Percentiles rank a stretch among this genome's conserved stretches.
Evolutionary conservation across 2,888 invertebrate species (phyloP).

Genomic region (Euplexia lucipara): DNA sequence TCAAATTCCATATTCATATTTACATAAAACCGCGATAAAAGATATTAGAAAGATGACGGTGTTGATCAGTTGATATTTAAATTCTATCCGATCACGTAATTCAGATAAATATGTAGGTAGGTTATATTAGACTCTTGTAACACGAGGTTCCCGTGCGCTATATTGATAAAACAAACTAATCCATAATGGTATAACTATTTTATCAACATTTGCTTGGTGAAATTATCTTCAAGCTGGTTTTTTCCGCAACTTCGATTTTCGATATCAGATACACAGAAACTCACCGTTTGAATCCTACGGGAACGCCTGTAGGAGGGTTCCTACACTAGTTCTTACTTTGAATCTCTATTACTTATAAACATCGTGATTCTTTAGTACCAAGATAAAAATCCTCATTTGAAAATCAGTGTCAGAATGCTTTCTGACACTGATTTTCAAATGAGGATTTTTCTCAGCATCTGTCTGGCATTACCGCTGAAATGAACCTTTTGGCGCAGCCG

Average conservation of each 20-base stretch:
- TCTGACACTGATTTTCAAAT: too few species aligned
- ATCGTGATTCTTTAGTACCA: too few species aligned
- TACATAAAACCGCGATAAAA: slow-evolving; percentile 20
- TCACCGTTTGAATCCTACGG: background rate
- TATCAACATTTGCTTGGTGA: slow-evolving; percentile 7
- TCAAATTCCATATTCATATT: slow-evolving; percentile 6
- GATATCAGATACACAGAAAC: background rate
- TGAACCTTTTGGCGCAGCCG: too few species aligned
- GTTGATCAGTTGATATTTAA: slow-evolving; percentile 7
- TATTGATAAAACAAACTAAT: slow-evolving; percentile 32
- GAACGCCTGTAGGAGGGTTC: too few species aligned
- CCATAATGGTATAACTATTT: background rate
- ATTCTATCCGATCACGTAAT: background rate
- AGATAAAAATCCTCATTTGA: too few species aligned
- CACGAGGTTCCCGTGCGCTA: slow-evolving; percentile 20
- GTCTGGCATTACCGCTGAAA: too few species aligned
- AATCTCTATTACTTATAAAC: too few species aligned
- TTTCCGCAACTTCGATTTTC: background rate
- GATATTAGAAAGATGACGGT: slow-evolving; percentile 12
- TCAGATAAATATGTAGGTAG: slow-evolving; percentile 33
- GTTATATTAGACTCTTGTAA: slow-evolving; percentile 2
- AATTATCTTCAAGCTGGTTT: slow-evolving; percentile 3
- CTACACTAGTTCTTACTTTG: too few species aligned
- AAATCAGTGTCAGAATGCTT: too few species aligned
- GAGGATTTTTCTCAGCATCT: too few species aligned